A percentile compares a stretch with the other conserved stretches of the same genome.
Conservation (phyloP, 64 coral and sea anemone genomes). For the Orbicella faveolata region DNA sequence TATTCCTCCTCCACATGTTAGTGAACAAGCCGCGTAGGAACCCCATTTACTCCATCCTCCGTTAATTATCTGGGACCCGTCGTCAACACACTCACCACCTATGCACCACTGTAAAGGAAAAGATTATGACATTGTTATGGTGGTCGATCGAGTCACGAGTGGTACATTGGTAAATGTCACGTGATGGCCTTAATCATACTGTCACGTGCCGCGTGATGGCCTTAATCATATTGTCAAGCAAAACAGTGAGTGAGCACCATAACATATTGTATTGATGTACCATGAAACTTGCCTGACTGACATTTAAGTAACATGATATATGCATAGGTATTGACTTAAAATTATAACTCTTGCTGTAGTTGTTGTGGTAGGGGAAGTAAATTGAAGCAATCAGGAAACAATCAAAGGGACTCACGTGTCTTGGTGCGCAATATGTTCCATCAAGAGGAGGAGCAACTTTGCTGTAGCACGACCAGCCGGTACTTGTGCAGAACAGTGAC, state of each 20-base stretch:
- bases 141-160: too few species aligned
- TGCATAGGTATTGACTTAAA: background rate
- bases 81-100: conserved; percentile 82
- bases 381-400: too few species aligned
- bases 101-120: conserved; percentile 80
- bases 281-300: too few species aligned
- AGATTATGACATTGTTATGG: too few species aligned
- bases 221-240: too few species aligned
- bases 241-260: too few species aligned
- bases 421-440: conserved; percentile 68
- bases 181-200: too few species aligned
- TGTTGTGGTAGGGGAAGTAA: too few species aligned
- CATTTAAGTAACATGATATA: background rate
- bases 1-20: conserved; percentile 73
- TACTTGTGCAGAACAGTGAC: conserved; percentile 11
- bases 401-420: conserved; percentile 56
- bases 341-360: too few species aligned
- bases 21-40: conserved; percentile 37
- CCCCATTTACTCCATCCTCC: conserved; percentile 81
- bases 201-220: too few species aligned
- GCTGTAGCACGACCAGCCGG: conserved; percentile 5
- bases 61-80: conserved; percentile 72
- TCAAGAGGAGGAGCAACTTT: conserved; percentile 70
- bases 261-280: too few species aligned
- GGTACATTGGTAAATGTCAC: too few species aligned